Base-by-base conservation (phyloP, 1,140 invertebrate species). In the Penaeus vannamei region DNA sequence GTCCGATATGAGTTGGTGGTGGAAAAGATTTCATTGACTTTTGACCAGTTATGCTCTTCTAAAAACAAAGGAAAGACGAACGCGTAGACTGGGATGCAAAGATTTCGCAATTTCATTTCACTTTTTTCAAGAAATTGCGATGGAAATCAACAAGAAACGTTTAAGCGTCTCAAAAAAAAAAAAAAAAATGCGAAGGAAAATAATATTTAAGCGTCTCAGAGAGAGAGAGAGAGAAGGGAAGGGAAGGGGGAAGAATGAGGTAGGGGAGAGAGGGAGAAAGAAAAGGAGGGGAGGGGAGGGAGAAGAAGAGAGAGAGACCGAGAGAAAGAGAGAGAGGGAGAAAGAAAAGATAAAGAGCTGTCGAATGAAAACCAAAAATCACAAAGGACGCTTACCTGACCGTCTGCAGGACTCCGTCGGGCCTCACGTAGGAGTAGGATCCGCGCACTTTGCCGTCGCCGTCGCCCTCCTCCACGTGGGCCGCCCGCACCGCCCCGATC, bases 381-480 rank as follows among this genome's bases (percentile, higher is more conserved):
- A 22, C 5, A 29, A 69, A 69, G 66, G n/a, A 76, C 29, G 66
- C 72, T 89, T 2, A 89, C 87, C 59, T 84, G 59, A 84, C 83
- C 2, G 82, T 85, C 17, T 77, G 26, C 26, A 84, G 69, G 20
- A 89, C 61, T 1, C 62, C 66, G 32, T 89, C 87, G 17, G 87
- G 83, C 53, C 87, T 77, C 8, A 89, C 36, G 82, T 85, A 89
- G 32, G 82, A 64, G 69, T 89, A 89, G 26, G 76, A 46, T 4
- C 87, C 87, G 19, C 59, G 69, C 0, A 89, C 83, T 8, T 32
- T 22, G 0, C 87, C 87, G 29, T 59, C 17, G 29, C 42, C 60
- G 53, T 85, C 82, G 26, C 87, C 61, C n/a, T 62, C 59, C 8
- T 10, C 82, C n/a, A 80, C 69, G 26, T 84, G 60, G 5, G 87